Percentiles rank a stretch among this genome's conserved stretches.
Conservation (phyloP, 2,113 vertebrate genomes). For the Scortum barcoo region DNA sequence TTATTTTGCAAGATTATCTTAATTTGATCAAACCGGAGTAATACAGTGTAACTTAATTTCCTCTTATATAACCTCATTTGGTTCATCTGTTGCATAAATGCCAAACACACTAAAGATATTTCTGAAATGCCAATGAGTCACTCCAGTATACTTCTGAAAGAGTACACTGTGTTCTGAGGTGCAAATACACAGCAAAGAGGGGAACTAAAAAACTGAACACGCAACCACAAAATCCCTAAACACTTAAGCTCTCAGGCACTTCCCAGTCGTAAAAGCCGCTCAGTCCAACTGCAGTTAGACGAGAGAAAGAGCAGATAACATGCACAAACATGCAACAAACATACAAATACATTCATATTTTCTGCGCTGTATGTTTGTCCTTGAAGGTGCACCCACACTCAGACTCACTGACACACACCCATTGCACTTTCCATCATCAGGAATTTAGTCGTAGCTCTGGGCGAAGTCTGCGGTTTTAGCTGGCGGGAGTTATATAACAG, state of each 20-base stretch:
- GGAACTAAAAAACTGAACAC: constrained; percentile 31
- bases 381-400: background rate
- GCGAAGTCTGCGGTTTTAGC: constrained; percentile 26
- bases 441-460: constrained; percentile 42
- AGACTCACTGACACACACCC: background rate
- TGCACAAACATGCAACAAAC: constrained; percentile 24
- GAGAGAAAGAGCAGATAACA: constrained; percentile 9
- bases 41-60: background rate
- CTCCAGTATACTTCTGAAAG: background rate
- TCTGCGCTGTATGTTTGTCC: constrained; percentile 7
- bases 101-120: background rate
- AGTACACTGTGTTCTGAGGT: constrained; percentile 48
- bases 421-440: constrained; percentile 21
- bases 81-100: background rate
- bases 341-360: background rate
- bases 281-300: constrained; percentile 8
- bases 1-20: background rate
- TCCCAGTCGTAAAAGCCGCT: constrained; percentile 39
- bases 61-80: background rate
- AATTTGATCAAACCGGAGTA: background rate
- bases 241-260: background rate
- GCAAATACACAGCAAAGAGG: constrained; percentile 7
- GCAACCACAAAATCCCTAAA: constrained; percentile 36
- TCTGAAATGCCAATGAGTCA: background rate
- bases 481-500: constrained; percentile 23